Conservation (phyloP, 2,113 vertebrate genomes). For the Thalassoma bifasciatum region DNA sequence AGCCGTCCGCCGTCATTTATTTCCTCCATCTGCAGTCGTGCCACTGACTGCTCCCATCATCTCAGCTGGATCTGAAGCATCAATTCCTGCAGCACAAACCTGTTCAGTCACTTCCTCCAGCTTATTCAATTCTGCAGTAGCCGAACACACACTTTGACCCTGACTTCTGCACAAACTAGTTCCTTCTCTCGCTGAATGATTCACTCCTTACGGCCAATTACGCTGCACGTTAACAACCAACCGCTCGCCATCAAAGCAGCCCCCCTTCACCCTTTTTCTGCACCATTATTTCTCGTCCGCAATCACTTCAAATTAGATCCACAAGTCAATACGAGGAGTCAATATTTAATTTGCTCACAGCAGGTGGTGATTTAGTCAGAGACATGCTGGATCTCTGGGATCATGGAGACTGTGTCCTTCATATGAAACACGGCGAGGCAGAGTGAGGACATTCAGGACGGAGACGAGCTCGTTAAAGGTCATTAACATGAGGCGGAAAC, state of each 20-base stretch:
- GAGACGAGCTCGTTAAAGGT: neutral
- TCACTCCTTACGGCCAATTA: slow-evolving; percentile 65
- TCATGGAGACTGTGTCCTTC: slow-evolving; percentile 9
- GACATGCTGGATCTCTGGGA: slow-evolving; percentile 18
- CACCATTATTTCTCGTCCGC: slow-evolving; percentile 79
- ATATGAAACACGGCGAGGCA: neutral
- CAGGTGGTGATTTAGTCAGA: slow-evolving; percentile 80
- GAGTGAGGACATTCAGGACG: neutral
- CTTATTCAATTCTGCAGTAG: no score
- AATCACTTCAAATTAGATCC: slow-evolving; percentile 88
- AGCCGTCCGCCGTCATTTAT: slow-evolving; percentile 26
- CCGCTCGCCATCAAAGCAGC: slow-evolving; percentile 70
- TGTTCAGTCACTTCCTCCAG: neutral
- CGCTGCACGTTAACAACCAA: slow-evolving; percentile 65
- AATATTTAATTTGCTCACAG: slow-evolving; percentile 89
- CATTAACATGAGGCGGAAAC: neutral
- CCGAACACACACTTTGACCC: neutral
- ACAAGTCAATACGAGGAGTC: slow-evolving; percentile 85
- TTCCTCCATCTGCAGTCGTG: slow-evolving; percentile 21
- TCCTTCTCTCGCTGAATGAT: slow-evolving; percentile 31
- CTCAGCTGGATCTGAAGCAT: slow-evolving; percentile 26
- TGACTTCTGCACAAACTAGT: neutral
- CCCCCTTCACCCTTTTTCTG: slow-evolving; percentile 47
- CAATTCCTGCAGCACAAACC: neutral
- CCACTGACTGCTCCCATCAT: neutral